phyloP scores from a whole-genome alignment of 2,797 vertebrate species.

The Acipenser ruthenus region DNA sequence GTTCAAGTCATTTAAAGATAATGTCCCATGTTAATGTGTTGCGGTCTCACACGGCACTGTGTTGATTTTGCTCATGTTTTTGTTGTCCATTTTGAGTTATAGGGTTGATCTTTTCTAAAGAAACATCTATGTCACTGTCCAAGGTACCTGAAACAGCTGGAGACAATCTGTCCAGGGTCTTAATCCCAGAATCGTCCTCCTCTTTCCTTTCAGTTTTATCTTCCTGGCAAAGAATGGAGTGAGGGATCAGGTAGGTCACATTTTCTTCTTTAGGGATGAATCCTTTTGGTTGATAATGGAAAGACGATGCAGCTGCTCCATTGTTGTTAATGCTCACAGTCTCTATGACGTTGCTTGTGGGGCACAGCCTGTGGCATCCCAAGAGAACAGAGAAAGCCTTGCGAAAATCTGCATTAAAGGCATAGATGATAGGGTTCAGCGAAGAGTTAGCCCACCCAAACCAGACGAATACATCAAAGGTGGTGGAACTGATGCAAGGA shows the following conservation, averaged over 20 bases:
- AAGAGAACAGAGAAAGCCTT: constrained; percentile 91
- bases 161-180: constrained; percentile 61
- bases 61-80: constrained; percentile 27
- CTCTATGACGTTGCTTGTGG: constrained; percentile 78
- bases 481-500: constrained; percentile 88
- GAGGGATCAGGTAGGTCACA: constrained; percentile 63
- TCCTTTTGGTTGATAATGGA: constrained; percentile 55
- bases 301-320: constrained; percentile 59
- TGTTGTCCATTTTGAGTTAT: constrained; percentile 68
- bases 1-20: constrained; percentile 31
- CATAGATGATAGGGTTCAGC: constrained; percentile 96
- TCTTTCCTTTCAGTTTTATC: constrained; percentile 56
- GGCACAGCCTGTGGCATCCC: constrained; percentile 87
- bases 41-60: constrained; percentile 20
- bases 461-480: constrained; percentile 94
- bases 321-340: constrained; percentile 91
- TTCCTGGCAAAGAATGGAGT: constrained; percentile 47
- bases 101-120: constrained; percentile 75
- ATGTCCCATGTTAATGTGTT: constrained; percentile 21
- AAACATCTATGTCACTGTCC: constrained; percentile 67
- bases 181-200: constrained; percentile 55
- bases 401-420: constrained; percentile 97
- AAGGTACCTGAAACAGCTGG: constrained; percentile 64
- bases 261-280: constrained; percentile 67
- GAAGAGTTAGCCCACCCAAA: constrained; percentile 98